Evolutionary conservation across 2,113 vertebrate species (phyloP), one percentile per base, ranked within the genome.

Genomic region (Apeltes quadracus): DNA sequence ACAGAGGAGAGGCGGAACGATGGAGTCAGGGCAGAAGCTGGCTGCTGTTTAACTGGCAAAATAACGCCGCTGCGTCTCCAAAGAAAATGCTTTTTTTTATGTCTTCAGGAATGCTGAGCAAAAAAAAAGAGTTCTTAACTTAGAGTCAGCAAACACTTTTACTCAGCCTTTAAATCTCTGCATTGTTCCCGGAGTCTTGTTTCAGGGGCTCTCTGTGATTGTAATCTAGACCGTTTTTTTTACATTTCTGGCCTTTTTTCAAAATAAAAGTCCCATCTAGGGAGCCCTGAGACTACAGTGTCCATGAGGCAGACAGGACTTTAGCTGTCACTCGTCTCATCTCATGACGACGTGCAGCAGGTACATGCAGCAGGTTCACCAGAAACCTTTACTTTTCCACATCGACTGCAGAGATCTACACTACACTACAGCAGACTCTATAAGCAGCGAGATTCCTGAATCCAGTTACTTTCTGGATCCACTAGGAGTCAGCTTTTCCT

Each of bases 91-190:
- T 65, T 69, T 48, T 53, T 65, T 25, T 32, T 32, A 4, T 32
- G 8, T 61, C 38, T 41, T 74, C 9, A 67, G 58, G 34, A 84
- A 76, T 9, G 14, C 36, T 51, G 20, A 72, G 41, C n/a, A n/a
- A n/a, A n/a, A 67, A 70, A 64, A 23, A 29, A 8, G 27, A 5
- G 55, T 57, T 61, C 25, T 69, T 36, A 51, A 61, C 81, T 72
- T 72, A n/a, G n/a, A 80, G 76, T 89, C 83, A 88, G 81, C 75
- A 77, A 20, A 72, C 59, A 80, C 70, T 83, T 81, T 70, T 66
- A 69, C 79, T 80, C 86, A 85, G 76, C 66, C 80, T 76, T 84
- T 88, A 88, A 90, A 88, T 91, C 81, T 89, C 81, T 85, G 65
- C 4, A 27, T 82, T 39, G 48, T 75, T 79, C 41, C 56, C 6